These are phyloP conservation scores for Erithacus rubecula DNA, from an alignment of 2,797 vertebrate species.

Conservation along the genomic window DNA sequence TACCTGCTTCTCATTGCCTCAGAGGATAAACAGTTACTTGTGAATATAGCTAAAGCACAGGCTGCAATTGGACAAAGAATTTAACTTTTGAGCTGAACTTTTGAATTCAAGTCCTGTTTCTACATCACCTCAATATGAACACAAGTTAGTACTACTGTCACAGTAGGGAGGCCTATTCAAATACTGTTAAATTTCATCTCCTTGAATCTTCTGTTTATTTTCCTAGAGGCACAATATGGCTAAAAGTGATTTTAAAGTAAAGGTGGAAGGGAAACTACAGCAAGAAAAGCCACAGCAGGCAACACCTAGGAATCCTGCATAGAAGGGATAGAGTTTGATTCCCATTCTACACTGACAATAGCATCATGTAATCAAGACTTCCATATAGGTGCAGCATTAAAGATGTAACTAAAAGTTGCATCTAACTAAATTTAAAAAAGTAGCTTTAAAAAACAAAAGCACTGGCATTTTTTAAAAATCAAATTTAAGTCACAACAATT, in stretches of 20 bases:
- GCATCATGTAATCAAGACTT: background rate
- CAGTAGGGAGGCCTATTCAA: background rate
- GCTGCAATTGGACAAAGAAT: background rate
- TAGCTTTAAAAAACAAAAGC: background rate
- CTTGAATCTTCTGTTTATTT: background rate
- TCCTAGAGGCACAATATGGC: background rate
- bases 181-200: background rate
- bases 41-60: background rate
- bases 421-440: too few relatives aligned
- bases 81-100: background rate
- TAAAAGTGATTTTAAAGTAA: background rate
- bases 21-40: background rate
- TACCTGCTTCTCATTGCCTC: background rate
- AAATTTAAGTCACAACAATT: background rate
- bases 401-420: background rate
- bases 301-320: background rate
- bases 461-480: background rate
- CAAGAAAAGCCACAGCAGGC: background rate
- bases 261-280: background rate
- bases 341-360: background rate
- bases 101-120: background rate
- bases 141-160: background rate
- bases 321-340: background rate
- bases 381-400: background rate
- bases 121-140: background rate